Evolutionary conservation across 1,140 invertebrate species (phyloP), one percentile per base, ranked within the genome.

Genomic region (Drosophila tsacasi): DNA sequence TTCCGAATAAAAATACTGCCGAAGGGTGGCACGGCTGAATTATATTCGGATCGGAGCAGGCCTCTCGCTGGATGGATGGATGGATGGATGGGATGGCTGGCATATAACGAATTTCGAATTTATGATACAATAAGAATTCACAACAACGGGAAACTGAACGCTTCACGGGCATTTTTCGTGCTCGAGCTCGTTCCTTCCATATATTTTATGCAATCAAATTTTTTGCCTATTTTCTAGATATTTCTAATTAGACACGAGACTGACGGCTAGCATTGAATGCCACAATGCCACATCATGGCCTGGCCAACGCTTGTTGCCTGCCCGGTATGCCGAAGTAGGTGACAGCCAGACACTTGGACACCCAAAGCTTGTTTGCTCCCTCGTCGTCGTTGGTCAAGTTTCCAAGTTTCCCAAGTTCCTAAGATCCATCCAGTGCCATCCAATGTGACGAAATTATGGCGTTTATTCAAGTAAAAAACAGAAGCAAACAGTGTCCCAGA

Each of bases 191-290:
- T 23, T 55, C 15, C 9, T n/a, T 55, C 15, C 9, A 55, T 39
- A 55, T 25, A 57, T 39, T 39, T 57, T 21, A 25, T 57, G 54
- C 23, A 55, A 55, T 39, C 19, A 1, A 23, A 25, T 23, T 39
- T 12, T 6, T 23, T 17, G 35, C 15, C 35, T 23, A 55, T 32
- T 52, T 32, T 32, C n/a, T 54, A 72, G 63, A 81, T 81, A 59
- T 82, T 81, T 82, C 79, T 82, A 82, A 82, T 82, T 82, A 82
- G 79, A 82, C 79, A 81, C 42, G 49, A 77, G 79, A 82, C 81
- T 82, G 79, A 81, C 79, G 67, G 74, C 47, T 58, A 67, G 62
- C 78, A 81, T 80, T 80, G 75, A 74, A 50, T 30, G n/a, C n/a
- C n/a, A 44, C 57, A 63, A 72, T 50, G 66, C 42, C 50, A 39